Base-by-base conservation (phyloP, 2,113 vertebrate species). In the Myodes glareolus region DNA sequence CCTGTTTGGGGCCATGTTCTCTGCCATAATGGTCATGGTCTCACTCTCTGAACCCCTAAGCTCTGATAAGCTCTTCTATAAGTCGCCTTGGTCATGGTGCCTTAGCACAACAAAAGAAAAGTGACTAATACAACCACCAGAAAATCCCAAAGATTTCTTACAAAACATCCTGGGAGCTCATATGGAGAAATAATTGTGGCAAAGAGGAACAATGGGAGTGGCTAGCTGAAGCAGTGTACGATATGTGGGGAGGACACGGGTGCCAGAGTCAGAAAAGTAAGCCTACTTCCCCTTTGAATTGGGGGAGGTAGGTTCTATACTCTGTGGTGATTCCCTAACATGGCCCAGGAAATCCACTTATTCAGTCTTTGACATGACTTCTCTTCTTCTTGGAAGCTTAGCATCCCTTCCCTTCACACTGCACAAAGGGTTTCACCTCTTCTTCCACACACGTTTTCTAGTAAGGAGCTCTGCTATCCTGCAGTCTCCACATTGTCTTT, bases 261-360 rank as follows among this genome's bases (percentile, higher is more conserved):
- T 13, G 19, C 33, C 12, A 55, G 12, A 8, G 68, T 87, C 80
- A 75, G 47, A 65, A 80, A 21, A 33, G 42, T n/a, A 52, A 85
- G 23, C 68, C 82, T 13, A 77, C 76, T 92, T 92, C 29, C 21
- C 7, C 67, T 73, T 88, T 85, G 36, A 25, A 92, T 88, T 36
- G 75, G 88, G 75, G 47, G 80, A 94, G n/a, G 23, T 4, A 39
- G 23, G 12, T 52, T 72, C 16, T 55, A 63, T 21, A 55, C 19
- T 77, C 47, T 23, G 65, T 5, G 17, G 21, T 72, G 65, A 92
- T 23, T 65, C 82, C 76, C n/a, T 47, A 36, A 67, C 7, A 7
- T 4, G 33, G 13, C 29, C 72, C 29, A 39, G 72, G 13, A 47
- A 92, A 76, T 55, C 27, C 4, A 81, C 19, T 86, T 25, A 61